Evolutionary conservation across 2,888 invertebrate genomes (phyloP).

Genomic region (Baccha elongata): DNA sequence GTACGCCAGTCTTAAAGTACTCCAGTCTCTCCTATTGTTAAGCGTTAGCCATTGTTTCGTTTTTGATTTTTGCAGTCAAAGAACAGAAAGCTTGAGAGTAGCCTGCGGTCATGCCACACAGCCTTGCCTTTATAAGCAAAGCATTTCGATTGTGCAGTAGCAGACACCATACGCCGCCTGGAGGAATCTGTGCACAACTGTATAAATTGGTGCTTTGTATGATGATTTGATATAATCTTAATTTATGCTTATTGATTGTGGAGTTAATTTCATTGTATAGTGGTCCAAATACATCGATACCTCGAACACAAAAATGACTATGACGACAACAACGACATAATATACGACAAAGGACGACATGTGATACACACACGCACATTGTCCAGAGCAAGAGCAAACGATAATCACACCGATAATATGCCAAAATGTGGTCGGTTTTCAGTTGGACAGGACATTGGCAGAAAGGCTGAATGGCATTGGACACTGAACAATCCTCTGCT

Average conservation of each 20-base stretch:
- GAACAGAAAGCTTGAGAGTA: constrained; percentile 4
- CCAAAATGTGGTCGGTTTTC: constrained; percentile 54
- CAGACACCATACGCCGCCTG: background rate
- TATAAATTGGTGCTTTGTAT: constrained; percentile 68
- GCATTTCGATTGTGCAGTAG: constrained; percentile 19
- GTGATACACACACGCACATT: constrained; percentile 30
- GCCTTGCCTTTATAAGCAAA: background rate
- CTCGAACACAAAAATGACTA: background rate
- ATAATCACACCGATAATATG: constrained; percentile 61
- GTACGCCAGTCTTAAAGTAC: background rate
- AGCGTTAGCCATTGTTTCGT: constrained; percentile 4
- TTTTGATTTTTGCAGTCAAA: background rate
- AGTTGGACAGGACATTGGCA: background rate
- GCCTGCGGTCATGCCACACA: background rate
- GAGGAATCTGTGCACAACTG: constrained; percentile 50
- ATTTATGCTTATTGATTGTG: constrained; percentile 70
- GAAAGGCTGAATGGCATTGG: background rate
- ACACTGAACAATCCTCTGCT: background rate
- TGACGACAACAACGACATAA: background rate
- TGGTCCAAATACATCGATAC: background rate
- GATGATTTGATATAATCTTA: constrained; percentile 71
- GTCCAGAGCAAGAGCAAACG: constrained; percentile 8
- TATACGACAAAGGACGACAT: background rate
- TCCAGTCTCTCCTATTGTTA: background rate
- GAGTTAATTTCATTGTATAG: constrained; percentile 35